These are phyloP conservation scores for mouse (Mus musculus) DNA, from an alignment of 2,113 vertebrate species.

Conservation along the genomic window GRCm39 chr2:70029501-70030000, in stretches of 20 bases:
- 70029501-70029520: neutral
- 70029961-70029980: neutral
- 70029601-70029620: conserved; percentile 8
- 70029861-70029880: neutral
- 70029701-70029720: neutral
- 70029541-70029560: neutral
- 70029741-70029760: neutral
- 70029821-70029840: neutral
- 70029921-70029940: neutral
- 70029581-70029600: conserved; percentile 21
- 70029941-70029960: neutral
- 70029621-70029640: neutral
- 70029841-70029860: neutral
- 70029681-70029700: neutral
- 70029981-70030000: neutral
- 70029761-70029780: neutral
- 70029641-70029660: neutral
- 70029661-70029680: neutral
- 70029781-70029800: neutral
- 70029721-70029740: neutral
- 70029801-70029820: neutral
- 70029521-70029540: neutral
- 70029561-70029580: neutral
- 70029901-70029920: neutral
- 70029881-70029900: neutral